phyloP scores from a whole-genome alignment of 2,888 invertebrate genomes.

The Blastobasis lacticolella region DNA sequence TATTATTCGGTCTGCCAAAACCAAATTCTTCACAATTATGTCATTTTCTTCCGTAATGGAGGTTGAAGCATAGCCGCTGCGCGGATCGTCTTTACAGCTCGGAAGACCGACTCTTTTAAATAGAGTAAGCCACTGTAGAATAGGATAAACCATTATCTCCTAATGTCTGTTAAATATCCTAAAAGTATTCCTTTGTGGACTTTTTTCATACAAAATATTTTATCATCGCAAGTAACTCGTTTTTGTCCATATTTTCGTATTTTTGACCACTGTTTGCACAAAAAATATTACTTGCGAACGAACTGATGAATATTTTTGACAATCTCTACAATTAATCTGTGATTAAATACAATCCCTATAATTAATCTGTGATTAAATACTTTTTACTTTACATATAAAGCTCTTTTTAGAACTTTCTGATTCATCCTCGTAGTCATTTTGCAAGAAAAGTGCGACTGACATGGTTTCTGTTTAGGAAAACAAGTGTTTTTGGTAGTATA shows the following conservation, averaged over 20 bases:
- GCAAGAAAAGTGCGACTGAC: too few species aligned
- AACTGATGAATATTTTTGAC: too few species aligned
- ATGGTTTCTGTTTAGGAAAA: too few species aligned
- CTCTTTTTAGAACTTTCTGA: too few species aligned
- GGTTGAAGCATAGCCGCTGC: not conserved
- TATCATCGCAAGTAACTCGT: not conserved
- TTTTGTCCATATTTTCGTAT: not conserved
- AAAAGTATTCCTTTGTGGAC: not conserved
- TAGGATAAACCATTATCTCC: not conserved
- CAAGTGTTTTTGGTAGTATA: too few species aligned
- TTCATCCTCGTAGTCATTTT: too few species aligned
- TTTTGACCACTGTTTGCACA: not conserved
- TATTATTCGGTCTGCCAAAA: not conserved
- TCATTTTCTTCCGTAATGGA: not conserved
- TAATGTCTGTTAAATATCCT: not conserved
- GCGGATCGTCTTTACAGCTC: not conserved
- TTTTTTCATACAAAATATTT: not conserved
- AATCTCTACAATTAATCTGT: too few species aligned
- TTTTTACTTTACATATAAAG: too few species aligned
- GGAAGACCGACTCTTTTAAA: not conserved
- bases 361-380: too few species aligned
- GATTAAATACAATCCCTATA: too few species aligned
- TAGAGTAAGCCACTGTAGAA: not conserved
- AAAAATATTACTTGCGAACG: not conserved
- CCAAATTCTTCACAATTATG: not conserved